phyloP scores from a whole-genome alignment of 2,888 invertebrate species.

The Tetranychus piercei region DNA sequence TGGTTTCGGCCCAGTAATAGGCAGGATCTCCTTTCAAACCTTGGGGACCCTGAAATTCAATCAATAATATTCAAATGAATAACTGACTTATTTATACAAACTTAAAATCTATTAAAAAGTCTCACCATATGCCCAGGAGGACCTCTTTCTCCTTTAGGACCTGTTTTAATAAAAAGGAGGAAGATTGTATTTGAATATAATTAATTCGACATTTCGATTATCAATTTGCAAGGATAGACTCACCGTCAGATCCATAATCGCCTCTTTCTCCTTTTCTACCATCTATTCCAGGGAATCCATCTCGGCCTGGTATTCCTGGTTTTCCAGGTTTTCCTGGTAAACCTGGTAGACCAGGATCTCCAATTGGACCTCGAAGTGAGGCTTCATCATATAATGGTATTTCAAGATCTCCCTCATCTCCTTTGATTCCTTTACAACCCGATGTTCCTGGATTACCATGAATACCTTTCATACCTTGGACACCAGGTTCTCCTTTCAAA shows the following conservation, averaged over 20 bases:
- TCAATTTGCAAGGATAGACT: too few relatives aligned
- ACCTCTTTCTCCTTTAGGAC: neutral
- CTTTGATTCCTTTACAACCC: neutral
- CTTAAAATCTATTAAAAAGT: neutral
- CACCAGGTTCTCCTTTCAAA: neutral
- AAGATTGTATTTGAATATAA: too few relatives aligned
- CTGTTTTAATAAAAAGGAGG: neutral
- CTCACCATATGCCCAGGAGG: neutral
- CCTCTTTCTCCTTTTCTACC: conserved; percentile 15
- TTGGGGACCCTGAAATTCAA: neutral
- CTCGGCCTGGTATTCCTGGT: conserved; percentile 18
- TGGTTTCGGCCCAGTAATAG: neutral
- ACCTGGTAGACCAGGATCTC: neutral
- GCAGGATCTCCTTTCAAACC: conserved; percentile 4
- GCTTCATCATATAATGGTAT: neutral
- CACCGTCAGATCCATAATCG: neutral
- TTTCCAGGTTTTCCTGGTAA: neutral
- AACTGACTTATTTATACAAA: neutral
- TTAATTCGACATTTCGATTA: too few relatives aligned
- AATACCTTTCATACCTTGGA: neutral
- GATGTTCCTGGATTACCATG: neutral
- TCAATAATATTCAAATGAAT: neutral
- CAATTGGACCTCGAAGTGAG: neutral
- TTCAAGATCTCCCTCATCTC: neutral
- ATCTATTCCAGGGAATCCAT: conserved; percentile 24